Conservation (phyloP, 1,140 invertebrate genomes). For the Leptopilina clavipes region DNA sequence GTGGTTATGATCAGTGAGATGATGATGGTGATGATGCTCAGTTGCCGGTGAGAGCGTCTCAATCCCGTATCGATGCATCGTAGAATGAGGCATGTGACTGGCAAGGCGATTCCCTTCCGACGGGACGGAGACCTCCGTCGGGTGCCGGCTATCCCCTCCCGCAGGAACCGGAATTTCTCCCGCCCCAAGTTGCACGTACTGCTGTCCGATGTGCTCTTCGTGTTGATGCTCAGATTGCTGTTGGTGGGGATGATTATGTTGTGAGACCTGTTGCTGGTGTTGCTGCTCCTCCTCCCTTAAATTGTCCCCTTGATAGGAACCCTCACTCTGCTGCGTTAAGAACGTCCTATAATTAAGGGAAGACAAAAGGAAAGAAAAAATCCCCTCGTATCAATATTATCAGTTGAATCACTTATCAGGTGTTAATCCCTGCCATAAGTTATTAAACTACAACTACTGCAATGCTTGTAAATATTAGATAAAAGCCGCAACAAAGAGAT, state of each 20-base stretch:
- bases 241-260: conserved; percentile 43
- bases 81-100: conserved; percentile 71
- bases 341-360: conserved; percentile 9
- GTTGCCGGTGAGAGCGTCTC: conserved; percentile 66
- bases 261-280: conserved; percentile 56
- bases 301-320: conserved; percentile 35
- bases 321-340: background rate
- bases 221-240: conserved; percentile 32
- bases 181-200: conserved; percentile 57
- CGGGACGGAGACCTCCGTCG: conserved; percentile 58
- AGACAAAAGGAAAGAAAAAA: background rate
- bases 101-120: conserved; percentile 60
- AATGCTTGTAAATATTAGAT: no score
- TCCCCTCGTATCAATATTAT: background rate
- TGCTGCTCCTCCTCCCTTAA: conserved; percentile 53
- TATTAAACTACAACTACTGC: no score
- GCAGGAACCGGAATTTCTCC: conserved; percentile 62
- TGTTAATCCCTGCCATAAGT: no score
- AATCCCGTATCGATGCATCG: conserved; percentile 70
- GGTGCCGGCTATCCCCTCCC: conserved; percentile 68
- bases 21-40: conserved; percentile 53
- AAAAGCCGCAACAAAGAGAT: no score
- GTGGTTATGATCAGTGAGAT: conserved; percentile 36
- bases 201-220: conserved; percentile 45
- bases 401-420: background rate